Evolutionary conservation across 53 echinoderm and acorn worm species (phyloP).

Genomic region (Apostichopus leukothele): DNA sequence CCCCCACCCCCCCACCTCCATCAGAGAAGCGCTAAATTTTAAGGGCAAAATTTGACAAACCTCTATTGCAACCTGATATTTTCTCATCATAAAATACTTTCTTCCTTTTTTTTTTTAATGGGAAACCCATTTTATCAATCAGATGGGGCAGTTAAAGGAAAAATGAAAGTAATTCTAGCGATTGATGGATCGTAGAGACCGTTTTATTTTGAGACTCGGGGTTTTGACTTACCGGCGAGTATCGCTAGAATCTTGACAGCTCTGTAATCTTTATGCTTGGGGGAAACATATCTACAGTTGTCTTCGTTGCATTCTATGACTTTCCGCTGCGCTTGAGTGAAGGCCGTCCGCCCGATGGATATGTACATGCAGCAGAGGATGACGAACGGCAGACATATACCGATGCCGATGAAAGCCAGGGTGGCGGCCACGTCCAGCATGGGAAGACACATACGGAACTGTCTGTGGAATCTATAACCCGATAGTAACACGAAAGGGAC

Average conservation of each 20-base stretch:
- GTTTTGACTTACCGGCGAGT: constrained; percentile 73
- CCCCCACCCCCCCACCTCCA: too few relatives aligned
- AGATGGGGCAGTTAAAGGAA: not conserved
- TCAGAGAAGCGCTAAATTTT: too few relatives aligned
- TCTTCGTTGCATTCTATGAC: constrained; percentile 86
- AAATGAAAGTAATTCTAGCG: not conserved
- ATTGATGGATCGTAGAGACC: not conserved
- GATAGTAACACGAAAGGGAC: constrained; percentile 61
- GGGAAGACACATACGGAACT: constrained; percentile 73
- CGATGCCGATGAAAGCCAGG: constrained; percentile 57
- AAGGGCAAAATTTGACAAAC: too few relatives aligned
- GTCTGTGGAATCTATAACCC: constrained; percentile 58
- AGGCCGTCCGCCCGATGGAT: constrained; percentile 79
- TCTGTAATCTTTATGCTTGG: constrained; percentile 85
- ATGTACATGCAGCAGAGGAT: constrained; percentile 80
- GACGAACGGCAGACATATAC: constrained; percentile 73
- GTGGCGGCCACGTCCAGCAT: constrained; percentile 58
- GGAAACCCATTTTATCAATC: not conserved
- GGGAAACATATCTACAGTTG: constrained; percentile 88
- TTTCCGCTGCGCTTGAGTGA: constrained; percentile 81
- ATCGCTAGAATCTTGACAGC: constrained; percentile 86
- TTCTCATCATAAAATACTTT: too few relatives aligned
- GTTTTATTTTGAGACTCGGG: not conserved
- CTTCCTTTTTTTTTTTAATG: too few relatives aligned
- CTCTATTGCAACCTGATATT: too few relatives aligned